Evolutionary conservation across 2,888 invertebrate genomes (phyloP).

Genomic region (Thalpophila matura): DNA sequence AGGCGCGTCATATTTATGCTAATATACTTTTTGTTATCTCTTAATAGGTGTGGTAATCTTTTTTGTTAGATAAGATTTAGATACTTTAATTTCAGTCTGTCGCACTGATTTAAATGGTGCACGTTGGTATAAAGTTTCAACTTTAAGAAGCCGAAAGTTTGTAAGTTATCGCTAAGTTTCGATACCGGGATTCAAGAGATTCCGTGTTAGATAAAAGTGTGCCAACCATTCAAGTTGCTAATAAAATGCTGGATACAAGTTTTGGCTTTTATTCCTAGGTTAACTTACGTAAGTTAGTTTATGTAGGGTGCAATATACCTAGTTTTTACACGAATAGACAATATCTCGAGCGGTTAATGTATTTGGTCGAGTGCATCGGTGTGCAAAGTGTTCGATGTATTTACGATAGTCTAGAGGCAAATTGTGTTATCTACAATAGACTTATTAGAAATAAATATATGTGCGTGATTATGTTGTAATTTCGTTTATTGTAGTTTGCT

Average conservation of each 20-base stretch:
- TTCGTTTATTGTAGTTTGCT: too few relatives aligned
- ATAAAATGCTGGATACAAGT: conserved; percentile 35
- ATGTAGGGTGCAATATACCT: conserved; percentile 3
- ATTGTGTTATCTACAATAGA: too few relatives aligned
- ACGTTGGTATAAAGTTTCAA: conserved; percentile 1
- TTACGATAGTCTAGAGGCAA: neutral
- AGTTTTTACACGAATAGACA: too few relatives aligned
- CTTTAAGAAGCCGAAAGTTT: conserved; percentile 26
- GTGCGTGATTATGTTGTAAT: too few relatives aligned
- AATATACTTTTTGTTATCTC: conserved; percentile 30
- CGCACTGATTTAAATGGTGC: conserved; percentile 17
- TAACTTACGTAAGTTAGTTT: conserved; percentile 27
- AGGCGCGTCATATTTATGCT: conserved; percentile 31
- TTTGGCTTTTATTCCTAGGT: conserved; percentile 18
- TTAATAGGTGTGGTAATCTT: conserved; percentile 27
- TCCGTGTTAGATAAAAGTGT: conserved; percentile 42
- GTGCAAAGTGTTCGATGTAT: conserved; percentile 12
- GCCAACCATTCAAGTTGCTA: conserved; percentile 33
- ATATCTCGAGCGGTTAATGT: conserved; percentile 8
- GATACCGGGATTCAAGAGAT: conserved; percentile 47
- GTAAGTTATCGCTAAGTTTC: conserved; percentile 35
- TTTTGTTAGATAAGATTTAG: conserved; percentile 30
- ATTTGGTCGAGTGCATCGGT: conserved; percentile 24
- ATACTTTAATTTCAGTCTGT: conserved; percentile 5
- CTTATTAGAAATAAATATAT: too few relatives aligned